Conservation (phyloP, 2,797 vertebrate genomes). For the Crax fasciolata region DNA sequence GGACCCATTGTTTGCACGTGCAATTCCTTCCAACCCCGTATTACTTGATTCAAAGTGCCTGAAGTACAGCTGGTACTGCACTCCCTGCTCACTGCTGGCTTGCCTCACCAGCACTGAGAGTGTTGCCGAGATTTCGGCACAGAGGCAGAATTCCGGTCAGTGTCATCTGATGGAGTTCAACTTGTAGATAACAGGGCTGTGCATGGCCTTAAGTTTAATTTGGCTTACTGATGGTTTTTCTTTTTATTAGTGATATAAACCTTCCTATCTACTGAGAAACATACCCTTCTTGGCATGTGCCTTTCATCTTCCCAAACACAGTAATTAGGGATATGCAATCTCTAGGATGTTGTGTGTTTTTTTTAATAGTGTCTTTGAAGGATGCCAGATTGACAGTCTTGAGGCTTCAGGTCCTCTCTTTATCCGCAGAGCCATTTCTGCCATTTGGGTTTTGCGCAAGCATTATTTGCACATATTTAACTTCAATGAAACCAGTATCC, state of each 20-base stretch:
- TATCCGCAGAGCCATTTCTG: conserved; percentile 7
- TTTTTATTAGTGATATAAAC: not conserved
- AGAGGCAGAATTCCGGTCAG: not conserved
- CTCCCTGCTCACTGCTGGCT: not conserved
- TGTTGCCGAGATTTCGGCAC: not conserved
- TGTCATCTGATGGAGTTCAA: not conserved
- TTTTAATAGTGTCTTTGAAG: not conserved
- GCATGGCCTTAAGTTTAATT: not conserved
- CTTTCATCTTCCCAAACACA: not conserved
- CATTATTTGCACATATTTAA: conserved; percentile 47
- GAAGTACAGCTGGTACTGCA: not conserved
- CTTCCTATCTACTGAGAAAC: not conserved
- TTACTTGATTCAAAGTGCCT: not conserved
- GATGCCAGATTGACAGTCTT: not conserved
- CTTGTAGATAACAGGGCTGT: not conserved
- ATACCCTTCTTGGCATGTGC: not conserved
- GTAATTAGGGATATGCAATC: not conserved
- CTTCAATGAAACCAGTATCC: conserved; percentile 45
- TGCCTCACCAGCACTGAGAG: not conserved
- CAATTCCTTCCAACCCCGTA: not conserved
- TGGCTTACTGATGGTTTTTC: not conserved
- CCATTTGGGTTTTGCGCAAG: conserved; percentile 40
- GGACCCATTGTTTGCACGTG: not conserved
- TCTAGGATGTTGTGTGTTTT: not conserved
- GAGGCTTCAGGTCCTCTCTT: not conserved